phyloP scores from a whole-genome alignment of 2,888 invertebrate genomes.

The Silvanus unidentatus region DNA sequence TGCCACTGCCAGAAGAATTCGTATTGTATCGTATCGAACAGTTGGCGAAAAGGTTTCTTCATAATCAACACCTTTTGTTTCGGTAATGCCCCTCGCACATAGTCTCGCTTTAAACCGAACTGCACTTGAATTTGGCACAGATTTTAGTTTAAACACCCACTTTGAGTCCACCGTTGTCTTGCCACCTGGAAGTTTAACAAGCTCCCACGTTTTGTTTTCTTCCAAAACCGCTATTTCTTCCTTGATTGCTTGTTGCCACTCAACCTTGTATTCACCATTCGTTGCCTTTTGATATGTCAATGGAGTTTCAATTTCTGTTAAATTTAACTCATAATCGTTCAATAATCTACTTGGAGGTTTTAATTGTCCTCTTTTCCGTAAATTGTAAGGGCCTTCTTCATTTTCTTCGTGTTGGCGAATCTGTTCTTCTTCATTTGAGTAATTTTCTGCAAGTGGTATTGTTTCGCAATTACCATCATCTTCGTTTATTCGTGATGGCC shows the following conservation, averaged over 20 bases:
- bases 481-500: no score
- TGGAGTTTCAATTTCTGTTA: no score
- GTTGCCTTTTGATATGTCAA: neutral
- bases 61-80: constrained; percentile 20
- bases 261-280: neutral
- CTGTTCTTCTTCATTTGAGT: no score
- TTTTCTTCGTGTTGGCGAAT: no score
- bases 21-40: constrained; percentile 16
- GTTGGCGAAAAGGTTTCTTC: constrained; percentile 22
- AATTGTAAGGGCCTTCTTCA: no score
- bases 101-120: constrained; percentile 4
- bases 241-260: constrained; percentile 1
- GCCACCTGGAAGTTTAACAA: neutral
- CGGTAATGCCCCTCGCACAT: constrained; percentile 13
- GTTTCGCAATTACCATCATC: no score
- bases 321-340: no score
- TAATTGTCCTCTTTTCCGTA: no score
- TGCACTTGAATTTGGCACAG: neutral
- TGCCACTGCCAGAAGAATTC: constrained; percentile 17
- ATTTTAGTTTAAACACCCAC: neutral
- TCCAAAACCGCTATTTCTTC: neutral
- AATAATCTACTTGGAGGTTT: no score
- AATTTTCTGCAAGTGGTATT: no score
- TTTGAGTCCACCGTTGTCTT: neutral
- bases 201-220: constrained; percentile 1